Base-by-base conservation (phyloP, 2,888 invertebrate genomes). In the Dolichomitus sp. region DNA sequence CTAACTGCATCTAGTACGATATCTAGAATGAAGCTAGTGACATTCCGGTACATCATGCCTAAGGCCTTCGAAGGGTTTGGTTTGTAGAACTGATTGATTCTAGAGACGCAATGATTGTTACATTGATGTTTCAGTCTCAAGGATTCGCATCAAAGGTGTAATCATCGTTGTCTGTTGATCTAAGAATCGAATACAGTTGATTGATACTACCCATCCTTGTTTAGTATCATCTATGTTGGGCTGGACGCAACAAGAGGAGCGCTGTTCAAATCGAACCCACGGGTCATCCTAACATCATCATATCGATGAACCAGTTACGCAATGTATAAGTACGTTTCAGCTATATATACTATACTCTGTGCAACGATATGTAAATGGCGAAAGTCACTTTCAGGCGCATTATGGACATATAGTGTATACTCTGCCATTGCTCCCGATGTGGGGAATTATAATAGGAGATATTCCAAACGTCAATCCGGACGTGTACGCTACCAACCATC, bases 121-220 rank as follows among this genome's bases (percentile, higher is more conserved):
- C 0, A 63, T 19, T 23, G 63, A 65, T 14, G 45, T 9, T 45
- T 23, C 6, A 23, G 23, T 40, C 40, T 23, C 37, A 12, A 14
- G 12, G 9, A 19, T 59, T 57, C 14, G 5, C 27, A 30, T 30
- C n/a, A n/a, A n/a, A 69, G 9, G 17, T 17, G n/a, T 42, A 61
- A 57, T 40, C 27, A n/a, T 12, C 7, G 61, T 14, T 63, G 17
- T 66, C 73, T 57, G 78, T 80, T 37, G 37, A 9, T 37, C 9
- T 7, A 9, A 7, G 9, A 1, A 37, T 9, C 9, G 2, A 9
- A 37, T 9, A 37, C 9, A 9, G 37, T 37, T 2, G 1, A 37
- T 7, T 37, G 2, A 37, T 37, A 37, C 37, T 9, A 37, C 37
- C 9, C 9, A 37, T 7, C 7, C 9, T 9, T 37, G 37, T 37